Evolutionary conservation across 1,140 invertebrate species (phyloP).

Genomic region (Batillaria attramentaria): DNA sequence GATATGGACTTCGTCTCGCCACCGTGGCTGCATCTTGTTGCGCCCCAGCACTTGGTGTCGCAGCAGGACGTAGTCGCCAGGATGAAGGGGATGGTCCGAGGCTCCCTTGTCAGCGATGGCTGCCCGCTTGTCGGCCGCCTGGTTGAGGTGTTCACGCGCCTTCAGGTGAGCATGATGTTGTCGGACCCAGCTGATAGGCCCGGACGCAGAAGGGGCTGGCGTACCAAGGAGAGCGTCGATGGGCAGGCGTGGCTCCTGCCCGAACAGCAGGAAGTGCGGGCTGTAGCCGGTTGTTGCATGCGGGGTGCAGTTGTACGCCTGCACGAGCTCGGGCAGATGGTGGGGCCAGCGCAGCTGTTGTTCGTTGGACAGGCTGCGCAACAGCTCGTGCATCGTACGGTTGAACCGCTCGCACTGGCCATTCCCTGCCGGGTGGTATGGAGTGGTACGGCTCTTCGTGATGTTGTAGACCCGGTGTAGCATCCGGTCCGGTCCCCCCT

Average conservation of each 20-base stretch:
- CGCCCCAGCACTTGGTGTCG: slow-evolving; percentile 1
- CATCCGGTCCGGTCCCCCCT: too few relatives aligned
- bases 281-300: slow-evolving; percentile 37
- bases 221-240: neutral
- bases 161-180: too few relatives aligned
- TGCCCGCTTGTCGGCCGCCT: neutral
- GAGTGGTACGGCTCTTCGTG: slow-evolving; percentile 35
- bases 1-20: too few relatives aligned
- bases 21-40: slow-evolving; percentile 17
- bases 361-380: slow-evolving; percentile 32
- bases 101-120: neutral
- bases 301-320: slow-evolving; percentile 36
- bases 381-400: slow-evolving; percentile 42
- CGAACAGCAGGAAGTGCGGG: slow-evolving; percentile 39
- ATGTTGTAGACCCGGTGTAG: slow-evolving; percentile 39
- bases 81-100: neutral
- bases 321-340: slow-evolving; percentile 36
- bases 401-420: slow-evolving; percentile 49
- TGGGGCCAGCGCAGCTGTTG: slow-evolving; percentile 39
- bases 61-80: slow-evolving; percentile 12
- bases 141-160: slow-evolving; percentile 2
- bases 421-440: slow-evolving; percentile 50
- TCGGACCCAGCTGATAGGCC: slow-evolving; percentile 14
- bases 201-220: neutral
- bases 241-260: neutral